A percentile compares a stretch with the other conserved stretches of the same genome.
Conservation (phyloP, 64 coral and sea anemone species). For the Stylophora pistillata region DNA sequence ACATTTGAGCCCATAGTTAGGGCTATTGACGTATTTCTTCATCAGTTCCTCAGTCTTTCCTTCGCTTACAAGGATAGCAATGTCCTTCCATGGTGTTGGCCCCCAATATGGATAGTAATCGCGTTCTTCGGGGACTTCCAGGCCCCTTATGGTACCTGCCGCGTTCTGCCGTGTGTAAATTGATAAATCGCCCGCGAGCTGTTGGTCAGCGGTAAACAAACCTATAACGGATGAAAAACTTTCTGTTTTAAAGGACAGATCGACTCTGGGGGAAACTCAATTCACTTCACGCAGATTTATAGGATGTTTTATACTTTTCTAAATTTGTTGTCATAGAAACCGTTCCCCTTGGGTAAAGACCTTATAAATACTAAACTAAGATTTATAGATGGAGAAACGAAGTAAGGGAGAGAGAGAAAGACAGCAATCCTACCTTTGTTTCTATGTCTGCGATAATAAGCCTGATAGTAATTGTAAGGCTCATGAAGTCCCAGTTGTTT, state of each 20-base stretch:
- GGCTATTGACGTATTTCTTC: slow-evolving; percentile 4
- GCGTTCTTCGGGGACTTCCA: slow-evolving; percentile 57
- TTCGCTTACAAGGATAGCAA: slow-evolving; percentile 6
- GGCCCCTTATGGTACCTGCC: slow-evolving; percentile 48
- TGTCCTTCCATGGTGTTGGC: slow-evolving; percentile 61
- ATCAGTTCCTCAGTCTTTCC: neutral
- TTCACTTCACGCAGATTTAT: too few relatives aligned
- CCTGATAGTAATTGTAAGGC: slow-evolving; percentile 25
- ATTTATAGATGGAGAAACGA: too few relatives aligned
- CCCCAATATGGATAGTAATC: slow-evolving; percentile 74
- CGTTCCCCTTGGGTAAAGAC: too few relatives aligned
- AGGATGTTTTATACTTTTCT: too few relatives aligned
- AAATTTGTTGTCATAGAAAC: too few relatives aligned
- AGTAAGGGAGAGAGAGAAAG: too few relatives aligned
- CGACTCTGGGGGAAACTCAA: neutral
- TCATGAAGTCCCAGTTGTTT: slow-evolving; percentile 28
- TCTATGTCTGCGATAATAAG: slow-evolving; percentile 25
- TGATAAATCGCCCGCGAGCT: slow-evolving; percentile 27
- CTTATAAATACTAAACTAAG: too few relatives aligned
- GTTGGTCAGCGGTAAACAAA: slow-evolving; percentile 22
- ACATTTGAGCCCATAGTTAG: neutral
- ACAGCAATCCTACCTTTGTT: slow-evolving; percentile 21
- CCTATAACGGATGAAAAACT: neutral
- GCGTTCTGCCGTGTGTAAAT: slow-evolving; percentile 64
- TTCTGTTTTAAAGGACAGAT: too few relatives aligned